A percentile compares a stretch with the other conserved stretches of the same genome.
These are phyloP conservation scores for Danio kyathit DNA, from an alignment of 2,797 vertebrate genomes.

Conservation along the genomic window DNA sequence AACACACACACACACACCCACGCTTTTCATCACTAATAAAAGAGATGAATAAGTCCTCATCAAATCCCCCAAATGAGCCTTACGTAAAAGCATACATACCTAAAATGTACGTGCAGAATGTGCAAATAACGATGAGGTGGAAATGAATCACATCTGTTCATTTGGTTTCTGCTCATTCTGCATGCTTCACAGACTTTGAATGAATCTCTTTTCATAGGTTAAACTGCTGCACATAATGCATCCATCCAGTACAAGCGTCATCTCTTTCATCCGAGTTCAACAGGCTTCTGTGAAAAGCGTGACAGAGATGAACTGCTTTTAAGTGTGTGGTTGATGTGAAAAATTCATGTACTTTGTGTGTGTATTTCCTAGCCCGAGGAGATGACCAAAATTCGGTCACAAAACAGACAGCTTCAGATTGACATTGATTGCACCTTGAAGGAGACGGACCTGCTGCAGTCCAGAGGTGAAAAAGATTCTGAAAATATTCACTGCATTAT, in stretches of 20 bases:
- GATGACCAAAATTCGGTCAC: conserved; percentile 95
- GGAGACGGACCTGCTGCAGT: conserved; percentile 96
- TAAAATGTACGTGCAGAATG: neutral
- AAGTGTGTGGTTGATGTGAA: neutral
- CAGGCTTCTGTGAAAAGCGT: neutral
- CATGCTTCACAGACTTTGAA: conserved; percentile 14
- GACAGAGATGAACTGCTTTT: neutral
- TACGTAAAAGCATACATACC: neutral
- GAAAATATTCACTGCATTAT: neutral
- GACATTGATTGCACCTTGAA: conserved; percentile 98
- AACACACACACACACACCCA: neutral
- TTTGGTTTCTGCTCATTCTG: neutral
- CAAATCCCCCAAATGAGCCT: conserved; percentile 3
- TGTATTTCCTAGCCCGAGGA: conserved; percentile 88
- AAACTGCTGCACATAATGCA: neutral
- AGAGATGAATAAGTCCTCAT: conserved; percentile 11
- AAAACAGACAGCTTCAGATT: conserved; percentile 98
- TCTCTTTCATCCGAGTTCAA: conserved; percentile 1
- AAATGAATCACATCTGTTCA: conserved; percentile 18
- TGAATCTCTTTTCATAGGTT: conserved; percentile 5
- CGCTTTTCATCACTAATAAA: conserved; percentile 12
- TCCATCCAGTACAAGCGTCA: neutral
- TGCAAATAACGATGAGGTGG: neutral
- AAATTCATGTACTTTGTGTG: neutral
- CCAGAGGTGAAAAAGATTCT: conserved; percentile 88